A percentile compares a stretch with the other conserved stretches of the same genome.
These are phyloP conservation scores for Eupristina koningsbergeri DNA, from an alignment of 1,140 invertebrate genomes.

Conservation along the genomic window DNA sequence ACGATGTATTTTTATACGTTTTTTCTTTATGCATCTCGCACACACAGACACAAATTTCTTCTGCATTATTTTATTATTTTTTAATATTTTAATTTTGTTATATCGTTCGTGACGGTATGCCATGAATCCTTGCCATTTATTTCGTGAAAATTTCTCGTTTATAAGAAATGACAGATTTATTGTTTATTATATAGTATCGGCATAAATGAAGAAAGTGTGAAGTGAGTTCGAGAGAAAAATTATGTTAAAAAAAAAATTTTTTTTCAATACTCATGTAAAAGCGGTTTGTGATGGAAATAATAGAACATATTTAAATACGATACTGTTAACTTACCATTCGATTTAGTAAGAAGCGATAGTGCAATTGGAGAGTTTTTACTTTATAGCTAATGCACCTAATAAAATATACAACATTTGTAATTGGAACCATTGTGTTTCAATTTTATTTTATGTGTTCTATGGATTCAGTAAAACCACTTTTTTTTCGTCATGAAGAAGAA, in stretches of 20 bases:
- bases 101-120: conserved; percentile 59
- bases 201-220: conserved; percentile 24
- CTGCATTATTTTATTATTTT: conserved; percentile 25
- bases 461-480: not conserved
- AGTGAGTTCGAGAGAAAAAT: conserved; percentile 49
- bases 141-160: conserved; percentile 57
- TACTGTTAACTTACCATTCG: conserved; percentile 56
- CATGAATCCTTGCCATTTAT: conserved; percentile 69
- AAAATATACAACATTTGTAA: conserved; percentile 68
- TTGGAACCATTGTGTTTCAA: conserved; percentile 24
- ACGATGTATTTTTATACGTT: conserved; percentile 45
- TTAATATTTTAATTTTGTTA: conserved; percentile 52
- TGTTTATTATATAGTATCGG: conserved; percentile 30
- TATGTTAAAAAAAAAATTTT: conserved; percentile 58
- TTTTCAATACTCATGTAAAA: conserved; percentile 56
- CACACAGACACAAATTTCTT: conserved; percentile 54
- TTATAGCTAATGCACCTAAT: conserved; percentile 65
- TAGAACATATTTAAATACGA: not conserved
- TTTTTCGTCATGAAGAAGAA: not conserved
- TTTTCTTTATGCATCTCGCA: conserved; percentile 49
- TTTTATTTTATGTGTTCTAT: not conserved
- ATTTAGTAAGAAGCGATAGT: conserved; percentile 55
- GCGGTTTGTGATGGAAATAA: conserved; percentile 36
- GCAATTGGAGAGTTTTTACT: conserved; percentile 61
- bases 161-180: conserved; percentile 55